A percentile compares a stretch with the other conserved stretches of the same genome.
Evolutionary conservation across 2,797 vertebrate genomes (phyloP).

Genomic region (Sitta carolinensis): DNA sequence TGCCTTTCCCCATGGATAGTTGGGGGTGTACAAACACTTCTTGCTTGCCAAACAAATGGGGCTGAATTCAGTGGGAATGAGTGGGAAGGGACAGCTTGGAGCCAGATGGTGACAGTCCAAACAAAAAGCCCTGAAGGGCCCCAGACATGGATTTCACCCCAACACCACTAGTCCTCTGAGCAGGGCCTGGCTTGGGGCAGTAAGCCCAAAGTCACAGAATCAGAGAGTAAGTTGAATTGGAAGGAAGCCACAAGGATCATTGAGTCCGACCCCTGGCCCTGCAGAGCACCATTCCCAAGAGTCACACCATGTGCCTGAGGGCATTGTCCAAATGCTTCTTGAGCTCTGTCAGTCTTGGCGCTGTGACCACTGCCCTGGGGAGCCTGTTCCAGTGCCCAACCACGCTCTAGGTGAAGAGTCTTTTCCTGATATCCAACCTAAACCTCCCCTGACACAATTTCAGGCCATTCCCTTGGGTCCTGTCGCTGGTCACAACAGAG

Average conservation of each 20-base stretch:
- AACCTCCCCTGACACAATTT: background rate
- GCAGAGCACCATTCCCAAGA: background rate
- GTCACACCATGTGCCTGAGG: fast-evolving
- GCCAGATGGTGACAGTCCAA: no score
- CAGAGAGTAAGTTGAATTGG: background rate
- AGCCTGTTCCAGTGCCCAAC: background rate
- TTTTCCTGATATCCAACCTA: background rate
- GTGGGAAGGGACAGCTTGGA: background rate
- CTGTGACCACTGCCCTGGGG: background rate
- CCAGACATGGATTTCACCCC: background rate
- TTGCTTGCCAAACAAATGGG: background rate
- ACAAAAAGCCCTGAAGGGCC: no score
- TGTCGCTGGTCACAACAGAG: background rate
- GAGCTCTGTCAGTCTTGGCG: background rate
- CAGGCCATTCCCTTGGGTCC: background rate
- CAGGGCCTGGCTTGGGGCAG: background rate
- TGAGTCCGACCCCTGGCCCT: fast-evolving
- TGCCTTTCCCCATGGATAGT: no score
- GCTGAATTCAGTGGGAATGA: background rate
- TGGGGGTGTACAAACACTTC: background rate
- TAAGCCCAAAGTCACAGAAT: background rate
- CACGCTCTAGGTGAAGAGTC: background rate
- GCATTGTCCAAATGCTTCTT: background rate
- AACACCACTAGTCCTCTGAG: fast-evolving
- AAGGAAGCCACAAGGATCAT: background rate